Evolutionary conservation across 2,888 invertebrate species (phyloP), one percentile per base, ranked within the genome.

Genomic region (Eupithecia inturbata): DNA sequence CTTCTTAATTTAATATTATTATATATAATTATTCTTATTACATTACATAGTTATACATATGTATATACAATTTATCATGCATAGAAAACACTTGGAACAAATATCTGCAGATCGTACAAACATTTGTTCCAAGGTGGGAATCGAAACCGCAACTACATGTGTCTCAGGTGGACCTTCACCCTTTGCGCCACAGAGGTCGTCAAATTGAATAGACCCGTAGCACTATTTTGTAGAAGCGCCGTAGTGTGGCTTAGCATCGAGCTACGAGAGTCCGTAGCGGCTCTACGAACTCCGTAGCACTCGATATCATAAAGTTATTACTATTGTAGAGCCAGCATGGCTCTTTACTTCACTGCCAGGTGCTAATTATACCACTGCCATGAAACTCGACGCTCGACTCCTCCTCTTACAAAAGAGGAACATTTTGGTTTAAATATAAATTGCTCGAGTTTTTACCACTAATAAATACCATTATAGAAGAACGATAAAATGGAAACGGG

Each of bases 401-500:
- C 10, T 57, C 1, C 4, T 57, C 14, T 26, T 57, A 57, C 53
- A 26, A 57, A 57, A 57, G 9, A 57, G n/a, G 26, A 57, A 26
- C 26, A 26, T 26, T 57, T 26, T 26, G 3, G 62, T 62, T 31
- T 62, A 62, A 62, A 62, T 62, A 62, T 31, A 19, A 62, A 31
- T 7, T 31, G 28, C 28, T 3, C 62, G 36, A n/a, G 31, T 33
- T 64, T 33, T 33, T 64, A 33, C 22, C 63, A 36, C 36, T 33
- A 64, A 33, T n/a, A n/a, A n/a, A n/a, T n/a, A n/a, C 33, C 33
- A 64, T 64, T 64, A 64, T 64, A n/a, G 33, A 36, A 39, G 10
- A 39, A 26, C 39, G n/a, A 39, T 66, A 68, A 67, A 68, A 68
- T 53, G n/a, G 26, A 36, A 62, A 70, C 22, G 28, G 39, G 41